Conservation (phyloP, 2,113 vertebrate genomes). For the Pitta sordida region DNA sequence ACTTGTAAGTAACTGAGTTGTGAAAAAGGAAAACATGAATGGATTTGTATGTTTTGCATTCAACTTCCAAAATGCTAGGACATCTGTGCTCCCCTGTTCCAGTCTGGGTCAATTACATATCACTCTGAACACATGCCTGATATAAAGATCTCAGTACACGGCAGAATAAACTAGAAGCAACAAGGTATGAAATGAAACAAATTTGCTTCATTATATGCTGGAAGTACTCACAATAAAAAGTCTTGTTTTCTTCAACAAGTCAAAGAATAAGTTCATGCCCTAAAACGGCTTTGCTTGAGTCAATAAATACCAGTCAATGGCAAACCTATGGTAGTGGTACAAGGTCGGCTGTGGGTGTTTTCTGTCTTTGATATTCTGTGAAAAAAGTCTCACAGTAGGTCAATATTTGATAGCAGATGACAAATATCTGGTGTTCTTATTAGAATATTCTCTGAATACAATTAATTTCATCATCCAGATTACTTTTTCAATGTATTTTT, state of each 20-base stretch:
- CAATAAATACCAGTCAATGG: not conserved
- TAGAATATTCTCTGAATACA: not conserved
- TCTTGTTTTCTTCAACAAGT: not conserved
- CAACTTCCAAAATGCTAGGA: not conserved
- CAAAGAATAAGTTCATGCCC: not conserved
- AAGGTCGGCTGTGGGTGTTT: not conserved
- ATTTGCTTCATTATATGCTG: not conserved
- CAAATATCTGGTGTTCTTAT: not conserved
- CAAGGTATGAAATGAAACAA: not conserved
- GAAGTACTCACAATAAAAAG: not conserved
- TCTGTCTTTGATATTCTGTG: not conserved
- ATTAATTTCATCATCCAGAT: not conserved
- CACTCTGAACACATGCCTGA: not conserved
- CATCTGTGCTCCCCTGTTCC: not conserved
- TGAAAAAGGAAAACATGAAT: not conserved
- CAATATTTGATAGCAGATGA: not conserved
- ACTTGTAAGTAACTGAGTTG: not conserved
- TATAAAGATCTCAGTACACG: not conserved
- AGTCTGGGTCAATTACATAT: not conserved
- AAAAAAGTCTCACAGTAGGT: not conserved
- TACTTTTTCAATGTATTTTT: not conserved
- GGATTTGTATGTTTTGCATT: not conserved
- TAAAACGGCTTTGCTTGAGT: not conserved
- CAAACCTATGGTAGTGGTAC: not conserved
- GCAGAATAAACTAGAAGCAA: not conserved